Conservation (phyloP, 2,113 vertebrate genomes). For the Copsychus sechellarum region DNA sequence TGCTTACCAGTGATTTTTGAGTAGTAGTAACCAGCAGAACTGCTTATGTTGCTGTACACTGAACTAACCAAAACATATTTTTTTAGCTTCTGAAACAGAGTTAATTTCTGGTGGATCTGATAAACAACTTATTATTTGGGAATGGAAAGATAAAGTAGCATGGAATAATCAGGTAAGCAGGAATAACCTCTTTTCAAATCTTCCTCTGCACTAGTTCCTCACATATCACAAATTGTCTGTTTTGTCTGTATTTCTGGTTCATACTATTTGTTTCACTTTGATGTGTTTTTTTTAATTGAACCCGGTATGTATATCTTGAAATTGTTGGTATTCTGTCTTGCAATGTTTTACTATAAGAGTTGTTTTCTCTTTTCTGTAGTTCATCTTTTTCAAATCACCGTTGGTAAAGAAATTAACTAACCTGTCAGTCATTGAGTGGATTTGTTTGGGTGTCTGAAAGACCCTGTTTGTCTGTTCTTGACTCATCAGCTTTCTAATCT, state of each 20-base stretch:
- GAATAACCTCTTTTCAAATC: background rate
- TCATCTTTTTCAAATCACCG: background rate
- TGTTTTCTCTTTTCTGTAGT: background rate
- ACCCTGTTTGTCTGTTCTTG: background rate
- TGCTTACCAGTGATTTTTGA: background rate
- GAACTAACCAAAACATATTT: background rate
- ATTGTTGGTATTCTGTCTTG: background rate
- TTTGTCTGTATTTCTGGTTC: background rate
- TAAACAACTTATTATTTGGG: constrained; percentile 88
- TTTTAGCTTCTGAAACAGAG: constrained; percentile 80
- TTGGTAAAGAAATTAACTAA: background rate
- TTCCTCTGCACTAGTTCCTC: background rate
- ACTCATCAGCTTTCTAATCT: background rate
- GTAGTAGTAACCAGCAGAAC: background rate
- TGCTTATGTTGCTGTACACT: background rate
- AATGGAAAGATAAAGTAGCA: constrained; percentile 11
- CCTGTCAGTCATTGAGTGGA: background rate
- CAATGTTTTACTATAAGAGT: background rate
- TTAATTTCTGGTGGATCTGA: constrained; percentile 93
- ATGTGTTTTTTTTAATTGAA: background rate
- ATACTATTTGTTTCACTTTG: background rate
- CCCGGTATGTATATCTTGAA: rapidly evolving
- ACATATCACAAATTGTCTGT: background rate
- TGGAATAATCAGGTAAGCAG: constrained; percentile 80
- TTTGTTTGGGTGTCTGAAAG: background rate